A percentile compares a stretch with the other conserved stretches of the same genome.
Evolutionary conservation across 2,113 vertebrate genomes (phyloP).

Genomic region (Indri indri): DNA sequence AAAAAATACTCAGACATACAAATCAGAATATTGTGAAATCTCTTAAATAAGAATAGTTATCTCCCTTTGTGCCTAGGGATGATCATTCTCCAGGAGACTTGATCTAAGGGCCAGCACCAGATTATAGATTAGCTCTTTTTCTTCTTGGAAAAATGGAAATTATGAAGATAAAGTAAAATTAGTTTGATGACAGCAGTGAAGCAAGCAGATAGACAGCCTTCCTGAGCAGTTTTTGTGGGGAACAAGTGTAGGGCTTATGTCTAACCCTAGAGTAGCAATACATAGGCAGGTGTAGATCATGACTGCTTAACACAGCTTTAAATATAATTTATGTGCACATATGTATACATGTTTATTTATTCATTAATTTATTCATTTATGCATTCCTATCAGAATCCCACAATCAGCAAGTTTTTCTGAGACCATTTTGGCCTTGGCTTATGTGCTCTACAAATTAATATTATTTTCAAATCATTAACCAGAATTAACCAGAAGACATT

Average conservation of each 20-base stretch:
- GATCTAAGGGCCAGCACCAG: not conserved
- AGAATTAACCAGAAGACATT: constrained; percentile 53
- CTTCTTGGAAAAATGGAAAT: constrained; percentile 15
- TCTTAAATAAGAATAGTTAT: constrained; percentile 1
- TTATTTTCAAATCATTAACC: constrained; percentile 69
- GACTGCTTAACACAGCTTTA: not conserved
- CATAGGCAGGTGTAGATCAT: constrained; percentile 7
- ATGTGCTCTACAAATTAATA: constrained; percentile 48
- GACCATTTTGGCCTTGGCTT: constrained; percentile 52
- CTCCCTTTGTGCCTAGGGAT: not conserved
- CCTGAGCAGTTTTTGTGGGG: not conserved
- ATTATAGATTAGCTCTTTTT: not conserved
- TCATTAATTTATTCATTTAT: not conserved
- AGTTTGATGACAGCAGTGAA: constrained; percentile 54
- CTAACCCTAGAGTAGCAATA: not conserved
- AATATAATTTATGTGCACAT: not conserved
- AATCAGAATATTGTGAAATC: constrained; percentile 21
- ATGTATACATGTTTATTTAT: not conserved
- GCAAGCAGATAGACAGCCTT: not conserved
- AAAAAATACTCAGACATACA: not conserved
- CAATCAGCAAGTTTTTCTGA: constrained; percentile 38
- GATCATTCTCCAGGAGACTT: constrained; percentile 40
- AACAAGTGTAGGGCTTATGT: not conserved
- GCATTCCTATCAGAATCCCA: constrained; percentile 31
- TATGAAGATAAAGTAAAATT: not conserved